Conservation (phyloP, 2,888 invertebrate species). For the Neoscelio sp. region DNA sequence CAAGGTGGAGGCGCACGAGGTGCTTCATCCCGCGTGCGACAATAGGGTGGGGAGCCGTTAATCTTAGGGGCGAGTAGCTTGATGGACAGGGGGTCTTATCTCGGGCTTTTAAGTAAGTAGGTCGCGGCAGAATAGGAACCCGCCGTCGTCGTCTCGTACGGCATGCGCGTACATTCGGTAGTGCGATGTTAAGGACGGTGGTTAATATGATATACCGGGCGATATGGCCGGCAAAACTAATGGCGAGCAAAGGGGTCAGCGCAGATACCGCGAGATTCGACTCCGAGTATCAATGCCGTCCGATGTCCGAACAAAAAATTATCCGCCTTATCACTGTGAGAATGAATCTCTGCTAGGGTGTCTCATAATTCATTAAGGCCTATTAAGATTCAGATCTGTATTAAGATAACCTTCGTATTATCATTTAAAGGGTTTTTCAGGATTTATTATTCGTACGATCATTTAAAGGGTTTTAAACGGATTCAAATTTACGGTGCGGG, state of each 20-base stretch:
- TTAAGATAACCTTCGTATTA: too few species aligned
- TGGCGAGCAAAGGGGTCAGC: constrained; percentile 67
- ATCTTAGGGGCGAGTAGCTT: constrained; percentile 67
- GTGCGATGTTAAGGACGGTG: constrained; percentile 71
- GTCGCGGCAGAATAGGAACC: constrained; percentile 59
- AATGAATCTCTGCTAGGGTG: background rate
- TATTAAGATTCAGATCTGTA: too few species aligned
- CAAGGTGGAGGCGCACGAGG: constrained; percentile 58
- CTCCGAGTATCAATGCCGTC: constrained; percentile 41
- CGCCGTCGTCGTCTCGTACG: constrained; percentile 38
- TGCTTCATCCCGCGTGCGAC: constrained; percentile 63
- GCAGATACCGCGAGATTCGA: constrained; percentile 52
- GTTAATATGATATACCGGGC: constrained; percentile 74
- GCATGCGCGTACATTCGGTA: constrained; percentile 66
- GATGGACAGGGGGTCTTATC: constrained; percentile 71
- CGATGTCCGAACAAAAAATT: constrained; percentile 8
- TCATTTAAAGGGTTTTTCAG: too few species aligned
- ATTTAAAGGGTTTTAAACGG: too few species aligned
- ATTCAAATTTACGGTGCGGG: too few species aligned
- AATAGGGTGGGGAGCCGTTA: constrained; percentile 70
- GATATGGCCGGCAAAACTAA: constrained; percentile 71
- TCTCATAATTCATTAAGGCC: constrained; percentile 19
- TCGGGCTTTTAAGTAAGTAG: constrained; percentile 71
- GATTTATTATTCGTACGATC: too few species aligned
- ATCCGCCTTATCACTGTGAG: constrained; percentile 31